These are phyloP conservation scores for Pituophis catenifer DNA, from an alignment of 2,113 vertebrate species.

Conservation along the genomic window DNA sequence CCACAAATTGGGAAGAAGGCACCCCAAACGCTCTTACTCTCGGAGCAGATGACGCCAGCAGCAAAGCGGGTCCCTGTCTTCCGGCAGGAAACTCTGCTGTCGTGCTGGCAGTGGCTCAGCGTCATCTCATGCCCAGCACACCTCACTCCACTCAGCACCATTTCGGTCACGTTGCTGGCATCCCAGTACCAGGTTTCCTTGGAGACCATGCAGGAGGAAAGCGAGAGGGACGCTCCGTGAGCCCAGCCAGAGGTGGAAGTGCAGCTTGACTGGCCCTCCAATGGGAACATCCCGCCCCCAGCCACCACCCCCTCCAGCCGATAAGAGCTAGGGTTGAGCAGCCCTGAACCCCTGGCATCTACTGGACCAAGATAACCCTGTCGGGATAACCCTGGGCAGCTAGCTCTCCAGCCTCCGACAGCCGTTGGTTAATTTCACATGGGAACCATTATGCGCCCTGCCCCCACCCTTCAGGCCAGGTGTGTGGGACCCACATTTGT, in stretches of 20 bases:
- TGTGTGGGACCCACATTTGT: conserved; percentile 66
- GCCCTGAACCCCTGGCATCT: neutral
- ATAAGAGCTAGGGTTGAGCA: neutral
- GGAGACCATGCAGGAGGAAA: neutral
- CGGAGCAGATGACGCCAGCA: conserved; percentile 94
- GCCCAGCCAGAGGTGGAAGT: too few relatives aligned
- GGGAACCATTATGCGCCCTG: neutral
- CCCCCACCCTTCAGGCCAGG: too few relatives aligned
- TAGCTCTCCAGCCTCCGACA: neutral
- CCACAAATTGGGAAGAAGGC: neutral
- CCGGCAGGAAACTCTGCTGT: conserved; percentile 82
- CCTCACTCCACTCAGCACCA: conserved; percentile 91
- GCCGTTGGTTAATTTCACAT: neutral
- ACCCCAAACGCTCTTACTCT: conserved; percentile 77
- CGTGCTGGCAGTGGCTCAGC: conserved; percentile 86
- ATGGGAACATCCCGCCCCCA: neutral
- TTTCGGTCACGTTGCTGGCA: conserved; percentile 85
- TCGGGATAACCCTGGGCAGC: neutral
- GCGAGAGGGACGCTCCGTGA: neutral
- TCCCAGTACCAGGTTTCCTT: conserved; percentile 99
- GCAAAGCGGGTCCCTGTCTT: conserved; percentile 80
- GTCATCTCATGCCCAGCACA: conserved; percentile 86
- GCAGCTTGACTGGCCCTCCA: neutral
- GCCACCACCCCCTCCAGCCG: neutral
- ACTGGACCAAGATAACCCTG: neutral